Conservation (phyloP, 1,140 invertebrate species). For the Parasteatoda tepidariorum region DNA sequence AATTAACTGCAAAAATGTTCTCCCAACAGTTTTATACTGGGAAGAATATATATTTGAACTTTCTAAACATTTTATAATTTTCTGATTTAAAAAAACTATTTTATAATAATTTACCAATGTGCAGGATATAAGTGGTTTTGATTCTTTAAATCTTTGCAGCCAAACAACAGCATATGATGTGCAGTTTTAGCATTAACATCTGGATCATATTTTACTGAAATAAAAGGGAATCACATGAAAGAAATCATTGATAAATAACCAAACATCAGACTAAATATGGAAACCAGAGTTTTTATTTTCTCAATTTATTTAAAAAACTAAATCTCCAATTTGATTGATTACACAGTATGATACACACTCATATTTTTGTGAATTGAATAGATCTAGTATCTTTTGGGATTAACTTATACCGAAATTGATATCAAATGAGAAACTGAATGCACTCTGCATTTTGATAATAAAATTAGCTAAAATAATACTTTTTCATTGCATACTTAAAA, state of each 20-base stretch:
- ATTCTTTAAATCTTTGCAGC: conserved; percentile 71
- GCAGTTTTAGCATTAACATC: conserved; percentile 67
- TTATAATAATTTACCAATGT: conserved; percentile 67
- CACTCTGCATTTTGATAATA: no score
- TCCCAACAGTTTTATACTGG: no score
- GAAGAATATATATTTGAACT: no score
- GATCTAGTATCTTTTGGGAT: no score
- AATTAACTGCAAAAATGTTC: no score
- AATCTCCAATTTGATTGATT: neutral
- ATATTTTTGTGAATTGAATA: no score
- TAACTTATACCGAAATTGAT: no score
- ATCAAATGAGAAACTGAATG: no score
- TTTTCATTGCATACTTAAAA: no score
- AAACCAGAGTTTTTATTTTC: neutral
- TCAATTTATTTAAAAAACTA: neutral
- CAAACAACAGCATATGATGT: conserved; percentile 77
- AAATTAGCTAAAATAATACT: no score
- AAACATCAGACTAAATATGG: neutral
- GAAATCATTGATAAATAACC: neutral
- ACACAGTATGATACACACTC: neutral
- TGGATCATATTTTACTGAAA: conserved; percentile 66
- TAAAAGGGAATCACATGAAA: neutral
- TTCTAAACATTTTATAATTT: no score
- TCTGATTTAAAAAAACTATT: no score
- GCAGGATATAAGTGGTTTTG: conserved; percentile 59